These are phyloP conservation scores for Lasiurus borealis DNA, from an alignment of 2,113 vertebrate genomes.

Conservation along the genomic window DNA sequence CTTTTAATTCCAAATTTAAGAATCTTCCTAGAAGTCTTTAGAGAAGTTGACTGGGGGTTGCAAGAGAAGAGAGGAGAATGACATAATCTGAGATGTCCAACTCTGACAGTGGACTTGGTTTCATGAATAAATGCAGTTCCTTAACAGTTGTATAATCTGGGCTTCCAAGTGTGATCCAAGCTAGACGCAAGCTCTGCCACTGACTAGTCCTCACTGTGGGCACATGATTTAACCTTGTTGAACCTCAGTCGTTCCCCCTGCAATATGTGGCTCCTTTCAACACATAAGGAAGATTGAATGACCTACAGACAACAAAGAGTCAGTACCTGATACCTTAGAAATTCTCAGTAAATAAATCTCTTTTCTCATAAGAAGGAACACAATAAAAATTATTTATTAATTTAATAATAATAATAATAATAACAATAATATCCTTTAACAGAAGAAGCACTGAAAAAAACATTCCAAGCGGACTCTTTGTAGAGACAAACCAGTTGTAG, in stretches of 20 bases:
- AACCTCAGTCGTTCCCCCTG: neutral
- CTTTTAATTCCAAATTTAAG: neutral
- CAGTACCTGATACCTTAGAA: neutral
- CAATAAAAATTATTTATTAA: neutral
- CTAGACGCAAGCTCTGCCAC: neutral
- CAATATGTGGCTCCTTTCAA: neutral
- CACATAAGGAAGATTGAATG: neutral
- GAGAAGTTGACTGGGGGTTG: neutral
- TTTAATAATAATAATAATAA: neutral
- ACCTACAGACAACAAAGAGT: neutral
- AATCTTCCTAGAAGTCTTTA: neutral
- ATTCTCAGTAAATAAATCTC: neutral
- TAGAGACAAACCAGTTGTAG: too few species aligned
- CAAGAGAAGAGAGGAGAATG: neutral
- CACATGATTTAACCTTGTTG: neutral
- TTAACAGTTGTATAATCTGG: neutral
- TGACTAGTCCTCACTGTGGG: neutral
- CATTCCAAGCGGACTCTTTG: too few species aligned
- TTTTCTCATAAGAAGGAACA: neutral
- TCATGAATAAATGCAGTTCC: neutral
- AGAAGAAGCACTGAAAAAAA: neutral
- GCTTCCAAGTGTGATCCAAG: neutral
- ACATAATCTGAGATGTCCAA: neutral
- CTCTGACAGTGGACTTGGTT: neutral
- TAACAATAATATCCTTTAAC: neutral